Evolutionary conservation across 2,888 invertebrate genomes (phyloP), one percentile per base, ranked within the genome.

Genomic region (Machimus atricapillus): DNA sequence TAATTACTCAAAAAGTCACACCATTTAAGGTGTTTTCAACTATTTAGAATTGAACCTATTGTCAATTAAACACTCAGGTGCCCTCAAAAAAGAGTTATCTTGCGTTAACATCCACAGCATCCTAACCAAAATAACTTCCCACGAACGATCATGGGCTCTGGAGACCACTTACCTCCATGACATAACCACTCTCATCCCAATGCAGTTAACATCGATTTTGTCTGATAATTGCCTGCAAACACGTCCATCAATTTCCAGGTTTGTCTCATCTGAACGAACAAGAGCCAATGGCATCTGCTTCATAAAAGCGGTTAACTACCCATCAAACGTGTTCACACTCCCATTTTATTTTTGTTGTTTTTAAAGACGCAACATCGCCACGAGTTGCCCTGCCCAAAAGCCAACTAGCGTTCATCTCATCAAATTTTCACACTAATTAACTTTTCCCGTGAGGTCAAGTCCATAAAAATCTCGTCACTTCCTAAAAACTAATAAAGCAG

Each of bases 301-400:
- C 66, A 66, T 66, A 66, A 66, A 66, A 66, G 66, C 66, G 66
- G 8, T 66, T 66, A 66, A 76, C 76, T 76, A 34, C 34, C 34
- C 37, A 78, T 23, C 78, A 78, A 78, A 78, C 78, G 40, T 78
- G 78, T 78, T 43, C 19, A 78, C 78, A 78, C 78, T 78, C 78
- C 78, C 78, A 78, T 78, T 78, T 78, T 46, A 40, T 78, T 8
- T 52, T 52, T n/a, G 14, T 52, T 52, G 5, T 52, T n/a, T 52
- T 52, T 52, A n/a, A 52, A 52, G n/a, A 52, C 74, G 27, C n/a
- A 74, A 12, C 74, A 74, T 34, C 14, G 31, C 31, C 27, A 27
- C 76, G 14, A 14, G 37, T 14, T 34, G 76, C 37, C 78, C 43
- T 31, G 78, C 78, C 40, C 78, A 78, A 78, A 78, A 37, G 78